Evolutionary conservation across 1,140 invertebrate genomes (phyloP), one percentile per base, ranked within the genome.

Genomic region (Pemphigus obesinymphae): DNA sequence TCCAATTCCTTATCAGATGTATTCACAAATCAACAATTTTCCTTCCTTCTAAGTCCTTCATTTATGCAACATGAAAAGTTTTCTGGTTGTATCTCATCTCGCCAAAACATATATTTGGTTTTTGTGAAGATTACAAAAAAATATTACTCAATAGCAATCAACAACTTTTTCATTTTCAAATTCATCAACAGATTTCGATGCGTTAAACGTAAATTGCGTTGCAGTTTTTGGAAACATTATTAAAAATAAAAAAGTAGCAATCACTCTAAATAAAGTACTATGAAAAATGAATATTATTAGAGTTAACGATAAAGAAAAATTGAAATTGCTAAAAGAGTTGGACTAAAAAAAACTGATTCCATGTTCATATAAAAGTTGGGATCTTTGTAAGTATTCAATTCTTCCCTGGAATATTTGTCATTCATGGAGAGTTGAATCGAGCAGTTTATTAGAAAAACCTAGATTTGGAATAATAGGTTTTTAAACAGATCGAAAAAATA

Each of bases 311-410:
- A 48, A 58, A 31, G 40, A 58, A 75, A 72, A 63, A 83, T 55
- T 83, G 48, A 72, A 63, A 29, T 82, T 83, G 13, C 70, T 83
- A 50, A 80, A 82, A 72, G 48, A 82, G 81, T 82, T 83, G 23
- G 84, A 84, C 63, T 85, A 72, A 82, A 83, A 85, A 81, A 34
- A 61, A 83, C 61, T 82, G 4, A 84, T 86, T 68, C 29, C 72
- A 40, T 85, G 87, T 17, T 83, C 85, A 80, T 87, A 86, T 83
- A 84, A 85, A 48, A 83, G 82, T 5, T 87, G 87, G 86, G 85
- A 87, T 78, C 53, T 85, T 3, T 50, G 48, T 20, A 17, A 50
- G 20, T 50, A 50, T 20, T 17, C 48, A 3, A 17, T 50, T 20
- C 6, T 50, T 3, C 48, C 87, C 20, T 40, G 48, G n/a, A 84